Conservation (phyloP, 2,797 vertebrate genomes). For the Aplochiton taeniatus region DNA sequence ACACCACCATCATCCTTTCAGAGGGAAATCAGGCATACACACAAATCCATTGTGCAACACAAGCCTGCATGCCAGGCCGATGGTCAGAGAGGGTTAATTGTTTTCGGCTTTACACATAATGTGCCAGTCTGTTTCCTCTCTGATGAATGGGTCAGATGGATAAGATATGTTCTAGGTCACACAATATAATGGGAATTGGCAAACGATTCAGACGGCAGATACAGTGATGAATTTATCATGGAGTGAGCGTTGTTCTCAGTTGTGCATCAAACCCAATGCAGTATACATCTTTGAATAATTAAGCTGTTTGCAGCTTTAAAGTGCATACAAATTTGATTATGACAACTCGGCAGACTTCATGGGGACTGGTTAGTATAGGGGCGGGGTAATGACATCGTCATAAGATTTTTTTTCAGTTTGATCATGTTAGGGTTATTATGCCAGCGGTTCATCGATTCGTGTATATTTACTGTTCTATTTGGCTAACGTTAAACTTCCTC, state of each 20-base stretch:
- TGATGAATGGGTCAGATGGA: slow-evolving; percentile 29
- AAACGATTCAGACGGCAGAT: slow-evolving; percentile 32
- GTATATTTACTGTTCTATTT: too few relatives aligned
- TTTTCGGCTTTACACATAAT: slow-evolving; percentile 56
- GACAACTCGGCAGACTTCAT: too few relatives aligned
- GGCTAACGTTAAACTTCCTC: too few relatives aligned
- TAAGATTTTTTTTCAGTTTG: too few relatives aligned
- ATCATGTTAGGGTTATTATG: too few relatives aligned
- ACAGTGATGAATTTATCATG: slow-evolving; percentile 1
- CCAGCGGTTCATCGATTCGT: too few relatives aligned
- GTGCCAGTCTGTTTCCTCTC: slow-evolving; percentile 55
- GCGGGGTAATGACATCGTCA: too few relatives aligned
- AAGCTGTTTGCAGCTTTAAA: too few relatives aligned
- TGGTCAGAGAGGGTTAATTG: slow-evolving; percentile 50
- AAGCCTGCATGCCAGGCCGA: slow-evolving; percentile 15
- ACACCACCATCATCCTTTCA: slow-evolving; percentile 16
- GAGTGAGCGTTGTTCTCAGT: slow-evolving; percentile 3
- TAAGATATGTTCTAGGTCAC: slow-evolving; percentile 33
- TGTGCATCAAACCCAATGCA: background rate
- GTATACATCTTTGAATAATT: too few relatives aligned
- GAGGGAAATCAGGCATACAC: slow-evolving; percentile 3
- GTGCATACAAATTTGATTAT: too few relatives aligned
- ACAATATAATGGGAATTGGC: background rate
- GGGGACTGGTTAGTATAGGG: too few relatives aligned
- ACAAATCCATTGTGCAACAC: slow-evolving; percentile 41